Conservation (phyloP, 2,113 vertebrate species). For the Helogale parvula region DNA sequence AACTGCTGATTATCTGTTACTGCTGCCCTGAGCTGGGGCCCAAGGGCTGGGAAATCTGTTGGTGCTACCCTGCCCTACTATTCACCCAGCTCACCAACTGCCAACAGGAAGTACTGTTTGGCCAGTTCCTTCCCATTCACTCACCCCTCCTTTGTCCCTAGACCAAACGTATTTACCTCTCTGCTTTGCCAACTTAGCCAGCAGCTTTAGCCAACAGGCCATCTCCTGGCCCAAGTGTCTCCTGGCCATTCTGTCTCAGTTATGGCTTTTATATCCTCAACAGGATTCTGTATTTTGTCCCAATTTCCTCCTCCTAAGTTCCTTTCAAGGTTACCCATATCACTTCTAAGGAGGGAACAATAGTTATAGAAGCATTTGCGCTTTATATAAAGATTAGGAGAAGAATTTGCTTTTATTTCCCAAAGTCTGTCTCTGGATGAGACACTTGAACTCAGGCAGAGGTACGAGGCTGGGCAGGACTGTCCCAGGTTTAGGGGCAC, state of each 20-base stretch:
- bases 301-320: conserved; percentile 54
- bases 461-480: conserved; percentile 49
- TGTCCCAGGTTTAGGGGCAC: conserved; percentile 36
- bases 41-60: conserved; percentile 69
- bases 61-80: conserved; percentile 65
- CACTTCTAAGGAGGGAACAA: conserved; percentile 52
- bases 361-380: conserved; percentile 69
- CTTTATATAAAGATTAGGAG: conserved; percentile 73
- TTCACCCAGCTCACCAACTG: conserved; percentile 69
- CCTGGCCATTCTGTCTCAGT: conserved; percentile 49
- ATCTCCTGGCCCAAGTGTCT: conserved; percentile 45
- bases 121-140: conserved; percentile 62
- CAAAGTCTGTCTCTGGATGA: conserved; percentile 70
- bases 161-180: conserved; percentile 79
- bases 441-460: conserved; percentile 77
- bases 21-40: conserved; percentile 77
- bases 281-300: conserved; percentile 59
- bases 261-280: conserved; percentile 42
- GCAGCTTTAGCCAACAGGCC: conserved; percentile 65
- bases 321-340: conserved; percentile 43
- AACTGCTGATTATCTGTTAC: conserved; percentile 74
- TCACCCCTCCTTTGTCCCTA: conserved; percentile 35
- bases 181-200: conserved; percentile 68
- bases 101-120: conserved; percentile 77
- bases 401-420: conserved; percentile 72